A percentile compares a stretch with the other conserved stretches of the same genome.
Conservation (phyloP, 2,113 vertebrate species). For the Raja brachyura region DNA sequence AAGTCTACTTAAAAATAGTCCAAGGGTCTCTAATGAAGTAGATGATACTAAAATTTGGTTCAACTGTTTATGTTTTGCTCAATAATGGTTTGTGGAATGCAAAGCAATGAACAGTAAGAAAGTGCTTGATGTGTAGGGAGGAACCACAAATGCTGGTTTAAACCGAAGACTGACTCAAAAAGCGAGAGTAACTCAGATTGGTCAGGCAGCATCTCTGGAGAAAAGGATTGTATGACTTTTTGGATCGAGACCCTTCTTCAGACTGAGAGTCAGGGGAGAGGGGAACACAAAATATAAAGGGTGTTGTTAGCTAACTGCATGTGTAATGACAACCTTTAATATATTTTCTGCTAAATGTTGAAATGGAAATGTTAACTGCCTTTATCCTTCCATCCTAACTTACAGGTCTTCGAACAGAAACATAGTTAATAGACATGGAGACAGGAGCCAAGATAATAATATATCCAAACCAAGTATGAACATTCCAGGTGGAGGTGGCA, state of each 20-base stretch:
- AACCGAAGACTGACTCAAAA: too few species aligned
- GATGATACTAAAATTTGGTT: background rate
- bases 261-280: too few species aligned
- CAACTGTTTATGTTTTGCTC: background rate
- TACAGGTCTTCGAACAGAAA: background rate
- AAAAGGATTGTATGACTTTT: too few species aligned
- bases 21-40: too few species aligned
- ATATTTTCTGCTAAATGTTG: background rate
- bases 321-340: background rate
- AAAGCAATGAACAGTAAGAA: background rate
- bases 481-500: background rate
- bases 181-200: too few species aligned
- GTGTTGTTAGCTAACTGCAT: background rate
- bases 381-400: background rate
- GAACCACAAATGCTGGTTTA: too few species aligned
- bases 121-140: background rate
- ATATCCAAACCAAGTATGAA: background rate
- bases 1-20: too few species aligned
- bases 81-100: background rate
- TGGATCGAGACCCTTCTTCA: too few species aligned
- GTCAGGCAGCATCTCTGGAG: too few species aligned
- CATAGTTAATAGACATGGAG: background rate
- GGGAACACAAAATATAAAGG: too few species aligned
- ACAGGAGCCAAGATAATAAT: background rate
- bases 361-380: background rate